Conservation (phyloP, 2,888 invertebrate genomes). For the Thyatira batis region DNA sequence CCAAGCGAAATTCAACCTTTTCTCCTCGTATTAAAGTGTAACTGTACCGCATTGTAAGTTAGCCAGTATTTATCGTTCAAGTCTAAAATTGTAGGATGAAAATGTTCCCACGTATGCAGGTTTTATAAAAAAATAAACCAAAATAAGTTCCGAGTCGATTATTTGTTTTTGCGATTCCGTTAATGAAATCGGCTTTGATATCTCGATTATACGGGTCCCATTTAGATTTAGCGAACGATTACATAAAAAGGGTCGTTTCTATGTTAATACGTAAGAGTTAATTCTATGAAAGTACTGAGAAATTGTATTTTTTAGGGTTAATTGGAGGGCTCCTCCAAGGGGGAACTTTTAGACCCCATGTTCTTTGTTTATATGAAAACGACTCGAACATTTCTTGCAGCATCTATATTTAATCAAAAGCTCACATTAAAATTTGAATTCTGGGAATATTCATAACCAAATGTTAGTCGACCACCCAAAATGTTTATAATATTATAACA, state of each 20-base stretch:
- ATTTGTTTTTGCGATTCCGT: not conserved
- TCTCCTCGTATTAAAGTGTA: not conserved
- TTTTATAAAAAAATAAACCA: not conserved
- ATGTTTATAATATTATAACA: conserved; percentile 5
- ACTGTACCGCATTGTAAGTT: not conserved
- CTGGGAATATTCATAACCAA: not conserved
- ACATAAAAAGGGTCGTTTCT: not conserved
- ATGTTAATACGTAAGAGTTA: not conserved
- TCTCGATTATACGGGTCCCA: not conserved
- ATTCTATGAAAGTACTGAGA: too few relatives aligned
- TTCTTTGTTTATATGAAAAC: too few relatives aligned
- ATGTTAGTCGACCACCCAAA: conserved; percentile 3
- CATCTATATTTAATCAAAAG: not conserved
- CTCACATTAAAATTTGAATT: not conserved
- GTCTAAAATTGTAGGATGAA: not conserved
- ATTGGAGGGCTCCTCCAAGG: too few relatives aligned
- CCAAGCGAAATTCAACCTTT: not conserved
- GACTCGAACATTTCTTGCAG: too few relatives aligned
- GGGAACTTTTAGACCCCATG: too few relatives aligned
- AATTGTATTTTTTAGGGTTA: too few relatives aligned
- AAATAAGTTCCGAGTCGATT: not conserved
- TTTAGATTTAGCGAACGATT: not conserved
- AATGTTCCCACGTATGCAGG: not conserved
- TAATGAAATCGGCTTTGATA: not conserved
- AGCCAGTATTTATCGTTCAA: not conserved